These are phyloP conservation scores for Pituophis catenifer DNA, from an alignment of 2,113 vertebrate species.

Conservation along the genomic window DNA sequence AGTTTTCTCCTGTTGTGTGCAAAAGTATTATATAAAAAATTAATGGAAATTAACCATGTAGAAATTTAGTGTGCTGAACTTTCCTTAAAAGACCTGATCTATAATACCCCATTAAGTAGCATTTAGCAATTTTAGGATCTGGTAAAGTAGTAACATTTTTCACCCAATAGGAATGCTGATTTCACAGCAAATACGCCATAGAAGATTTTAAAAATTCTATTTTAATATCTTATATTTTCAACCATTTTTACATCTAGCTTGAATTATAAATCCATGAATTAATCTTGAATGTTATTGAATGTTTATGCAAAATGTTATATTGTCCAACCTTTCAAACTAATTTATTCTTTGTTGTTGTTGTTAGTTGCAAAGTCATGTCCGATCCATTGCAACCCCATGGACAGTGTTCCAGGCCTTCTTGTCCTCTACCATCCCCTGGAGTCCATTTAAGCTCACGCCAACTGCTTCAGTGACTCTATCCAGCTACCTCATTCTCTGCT, in stretches of 20 bases:
- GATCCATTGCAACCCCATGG: no score
- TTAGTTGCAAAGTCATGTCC: no score
- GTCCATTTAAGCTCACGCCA: no score
- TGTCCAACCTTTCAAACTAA: not conserved
- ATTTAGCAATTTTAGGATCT: conserved; percentile 14
- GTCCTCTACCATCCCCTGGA: no score
- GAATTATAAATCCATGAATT: not conserved
- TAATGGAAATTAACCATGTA: not conserved
- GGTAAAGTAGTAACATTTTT: not conserved
- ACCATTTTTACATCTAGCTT: not conserved
- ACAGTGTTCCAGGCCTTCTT: no score
- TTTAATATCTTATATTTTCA: not conserved
- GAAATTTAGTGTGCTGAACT: not conserved
- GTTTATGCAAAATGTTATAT: not conserved
- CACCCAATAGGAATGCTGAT: not conserved
- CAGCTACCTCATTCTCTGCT: no score
- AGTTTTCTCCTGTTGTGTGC: not conserved
- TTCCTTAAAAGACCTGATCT: not conserved
- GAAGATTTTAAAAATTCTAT: not conserved
- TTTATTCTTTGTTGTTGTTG: not conserved
- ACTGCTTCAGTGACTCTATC: no score
- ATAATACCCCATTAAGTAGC: not conserved
- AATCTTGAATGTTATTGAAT: not conserved
- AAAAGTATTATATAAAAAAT: not conserved
- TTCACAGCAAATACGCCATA: not conserved